phyloP scores from a whole-genome alignment of 1,140 invertebrate species.

The Drosophila orena region DNA sequence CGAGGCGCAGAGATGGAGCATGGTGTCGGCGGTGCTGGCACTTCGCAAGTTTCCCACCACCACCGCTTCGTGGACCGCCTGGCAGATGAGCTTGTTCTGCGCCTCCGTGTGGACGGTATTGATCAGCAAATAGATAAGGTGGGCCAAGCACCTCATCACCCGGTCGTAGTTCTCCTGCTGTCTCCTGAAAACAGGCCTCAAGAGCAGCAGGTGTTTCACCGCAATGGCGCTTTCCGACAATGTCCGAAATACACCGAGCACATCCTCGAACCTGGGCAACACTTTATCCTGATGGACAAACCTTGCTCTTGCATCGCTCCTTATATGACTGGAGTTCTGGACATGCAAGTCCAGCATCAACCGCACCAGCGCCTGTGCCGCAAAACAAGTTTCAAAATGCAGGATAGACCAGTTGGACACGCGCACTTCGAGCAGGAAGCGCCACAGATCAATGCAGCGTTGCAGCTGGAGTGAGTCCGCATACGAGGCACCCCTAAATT shows the following conservation, averaged over 20 bases:
- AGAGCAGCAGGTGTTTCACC: slow-evolving; percentile 87
- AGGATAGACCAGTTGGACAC: slow-evolving; percentile 91
- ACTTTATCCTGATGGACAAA: slow-evolving; percentile 65
- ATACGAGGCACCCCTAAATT: slow-evolving; percentile 91
- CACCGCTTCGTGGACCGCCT: slow-evolving; percentile 86
- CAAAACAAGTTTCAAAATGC: slow-evolving; percentile 91
- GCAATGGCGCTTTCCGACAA: slow-evolving; percentile 84
- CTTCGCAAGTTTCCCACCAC: slow-evolving; percentile 88
- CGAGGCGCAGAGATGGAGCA: slow-evolving; percentile 93
- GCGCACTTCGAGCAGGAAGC: slow-evolving; percentile 91
- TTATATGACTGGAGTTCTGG: slow-evolving; percentile 86
- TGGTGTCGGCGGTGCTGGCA: slow-evolving; percentile 90
- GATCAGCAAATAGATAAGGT: slow-evolving; percentile 91
- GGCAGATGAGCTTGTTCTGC: slow-evolving; percentile 68
- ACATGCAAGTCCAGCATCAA: slow-evolving; percentile 92
- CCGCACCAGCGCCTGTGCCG: slow-evolving; percentile 91
- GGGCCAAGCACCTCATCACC: slow-evolving; percentile 91
- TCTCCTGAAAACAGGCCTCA: slow-evolving; percentile 90
- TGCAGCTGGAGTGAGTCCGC: slow-evolving; percentile 94
- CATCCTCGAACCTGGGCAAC: slow-evolving; percentile 89
- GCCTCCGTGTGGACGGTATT: slow-evolving; percentile 86
- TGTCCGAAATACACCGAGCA: slow-evolving; percentile 88
- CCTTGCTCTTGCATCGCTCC: slow-evolving; percentile 58
- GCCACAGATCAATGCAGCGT: slow-evolving; percentile 94
- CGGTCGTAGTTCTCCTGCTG: slow-evolving; percentile 94